Conservation (phyloP, 2,888 invertebrate genomes). For the Megamerina dolium region DNA sequence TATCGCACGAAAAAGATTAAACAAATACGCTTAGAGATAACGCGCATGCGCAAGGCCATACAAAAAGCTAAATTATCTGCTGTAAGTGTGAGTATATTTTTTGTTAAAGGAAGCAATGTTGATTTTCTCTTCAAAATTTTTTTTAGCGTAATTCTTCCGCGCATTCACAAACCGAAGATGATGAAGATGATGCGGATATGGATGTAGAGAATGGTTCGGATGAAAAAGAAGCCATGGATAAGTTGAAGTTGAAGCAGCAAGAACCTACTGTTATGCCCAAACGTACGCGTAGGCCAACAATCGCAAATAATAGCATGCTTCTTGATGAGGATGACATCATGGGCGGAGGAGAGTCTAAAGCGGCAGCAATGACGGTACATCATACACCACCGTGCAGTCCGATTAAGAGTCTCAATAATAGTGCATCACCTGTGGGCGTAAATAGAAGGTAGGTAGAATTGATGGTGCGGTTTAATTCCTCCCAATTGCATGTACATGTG, state of each 20-base stretch:
- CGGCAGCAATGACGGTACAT: conserved; percentile 27
- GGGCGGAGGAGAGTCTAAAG: conserved; percentile 34
- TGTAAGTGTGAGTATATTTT: conserved; percentile 25
- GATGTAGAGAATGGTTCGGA: conserved; percentile 10
- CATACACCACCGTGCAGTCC: conserved; percentile 50
- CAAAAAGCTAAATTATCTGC: conserved; percentile 40
- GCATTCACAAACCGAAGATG: conserved; percentile 41
- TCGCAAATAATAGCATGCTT: conserved; percentile 23
- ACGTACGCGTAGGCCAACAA: conserved; percentile 20
- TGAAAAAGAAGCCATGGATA: neutral
- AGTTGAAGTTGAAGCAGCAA: neutral
- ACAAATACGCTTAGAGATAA: conserved; percentile 55
- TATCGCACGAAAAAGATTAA: conserved; percentile 57
- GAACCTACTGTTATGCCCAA: conserved; percentile 21
- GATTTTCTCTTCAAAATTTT: neutral
- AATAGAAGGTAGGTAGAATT: conserved; percentile 45
- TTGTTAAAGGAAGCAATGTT: too few species aligned
- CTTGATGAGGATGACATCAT: conserved; percentile 34
- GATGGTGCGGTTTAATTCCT: too few species aligned
- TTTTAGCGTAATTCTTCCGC: conserved; percentile 23
- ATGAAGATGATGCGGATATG: conserved; percentile 27
- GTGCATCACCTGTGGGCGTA: conserved; percentile 48
- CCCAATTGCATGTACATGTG: too few species aligned
- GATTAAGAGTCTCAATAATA: conserved; percentile 44
- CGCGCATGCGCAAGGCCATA: conserved; percentile 51